Base-by-base conservation (phyloP, 2,113 vertebrate species). In the Anoplopoma fimbria region DNA sequence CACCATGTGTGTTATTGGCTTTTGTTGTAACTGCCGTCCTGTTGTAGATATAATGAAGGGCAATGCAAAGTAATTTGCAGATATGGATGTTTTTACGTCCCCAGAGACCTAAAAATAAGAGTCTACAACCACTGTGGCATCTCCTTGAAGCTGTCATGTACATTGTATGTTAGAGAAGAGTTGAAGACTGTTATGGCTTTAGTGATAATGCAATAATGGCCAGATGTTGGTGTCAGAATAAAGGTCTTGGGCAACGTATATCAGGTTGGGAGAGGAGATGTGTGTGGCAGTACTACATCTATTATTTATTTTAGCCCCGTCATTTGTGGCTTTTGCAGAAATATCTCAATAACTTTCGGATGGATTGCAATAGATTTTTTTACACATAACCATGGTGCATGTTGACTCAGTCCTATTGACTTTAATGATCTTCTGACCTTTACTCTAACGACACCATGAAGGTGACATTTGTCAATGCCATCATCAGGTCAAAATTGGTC, bases 71-170 rank as follows among this genome's bases (percentile, higher is more conserved):
- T 77, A 12, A 85, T 87, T 68, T 64, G 13, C 29, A 7, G 40
- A 49, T 77, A 61, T 23, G n/a, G 69, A 58, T 47, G 25, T 29
- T 29, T 76, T 83, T 77, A 70, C 23, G 29, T 45, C 73, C 49
- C 19, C 36, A 23, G 47, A 49, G 78, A 61, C 74, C 71, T n/a
- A n/a, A n/a, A n/a, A n/a, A n/a, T 4, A 62, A 62, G 15, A 61
- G 29, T 23, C 19, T 23, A 6, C 33, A n/a, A 21, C 45, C 67
- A 69, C 31, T 9, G n/a, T 12, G 21, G 10, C 9, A 21, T 4
- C 60, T 34, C 4, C 4, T 14, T 17, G 6, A 65, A 25, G 27
- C 55, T 40, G 4, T 57, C 19, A 6, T 21, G 55, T 4, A 25
- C 5, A 14, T 47, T 29, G 53, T 25, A 57, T 9, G 27, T 21